These are phyloP conservation scores for Caenorhabditis sp. DNA, from an alignment of 2,888 invertebrate species.

Conservation along the genomic window DNA sequence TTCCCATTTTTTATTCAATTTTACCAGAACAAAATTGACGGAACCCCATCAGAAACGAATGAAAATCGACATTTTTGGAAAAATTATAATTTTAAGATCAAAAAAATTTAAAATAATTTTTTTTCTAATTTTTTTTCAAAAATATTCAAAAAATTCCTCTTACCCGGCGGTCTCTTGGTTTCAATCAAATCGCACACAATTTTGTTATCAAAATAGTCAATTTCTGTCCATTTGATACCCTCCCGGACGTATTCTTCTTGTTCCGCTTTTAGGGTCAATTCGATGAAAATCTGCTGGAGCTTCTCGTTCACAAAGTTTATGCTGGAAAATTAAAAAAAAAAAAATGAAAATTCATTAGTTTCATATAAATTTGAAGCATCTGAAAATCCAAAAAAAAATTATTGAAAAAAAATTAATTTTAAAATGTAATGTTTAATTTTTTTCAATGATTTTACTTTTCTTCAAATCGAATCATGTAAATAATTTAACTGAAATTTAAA, in stretches of 20 bases:
- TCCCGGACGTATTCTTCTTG: conserved; percentile 68
- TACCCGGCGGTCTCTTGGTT: conserved; percentile 86
- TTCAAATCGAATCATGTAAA: neutral
- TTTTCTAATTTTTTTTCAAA: neutral
- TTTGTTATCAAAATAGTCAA: conserved; percentile 88
- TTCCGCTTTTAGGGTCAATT: conserved; percentile 88
- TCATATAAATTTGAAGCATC: neutral
- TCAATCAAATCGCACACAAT: conserved; percentile 88
- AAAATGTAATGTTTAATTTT: neutral
- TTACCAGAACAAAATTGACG: too few relatives aligned
- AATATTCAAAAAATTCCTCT: neutral
- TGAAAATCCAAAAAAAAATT: neutral
- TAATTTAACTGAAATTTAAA: neutral
- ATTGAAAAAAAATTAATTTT: neutral
- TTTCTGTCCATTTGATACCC: conserved; percentile 87
- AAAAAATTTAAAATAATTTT: neutral
- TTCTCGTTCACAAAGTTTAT: conserved; percentile 89
- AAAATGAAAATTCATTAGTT: conserved; percentile 76
- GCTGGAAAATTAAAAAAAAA: conserved; percentile 84
- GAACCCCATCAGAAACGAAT: too few relatives aligned
- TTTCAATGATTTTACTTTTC: neutral
- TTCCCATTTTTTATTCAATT: too few relatives aligned
- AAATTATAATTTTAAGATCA: too few relatives aligned
- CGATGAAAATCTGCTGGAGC: conserved; percentile 88
- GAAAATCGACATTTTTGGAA: neutral